Conservation (phyloP, 2,797 vertebrate genomes). For the Hippopotamyrus pictus region DNA sequence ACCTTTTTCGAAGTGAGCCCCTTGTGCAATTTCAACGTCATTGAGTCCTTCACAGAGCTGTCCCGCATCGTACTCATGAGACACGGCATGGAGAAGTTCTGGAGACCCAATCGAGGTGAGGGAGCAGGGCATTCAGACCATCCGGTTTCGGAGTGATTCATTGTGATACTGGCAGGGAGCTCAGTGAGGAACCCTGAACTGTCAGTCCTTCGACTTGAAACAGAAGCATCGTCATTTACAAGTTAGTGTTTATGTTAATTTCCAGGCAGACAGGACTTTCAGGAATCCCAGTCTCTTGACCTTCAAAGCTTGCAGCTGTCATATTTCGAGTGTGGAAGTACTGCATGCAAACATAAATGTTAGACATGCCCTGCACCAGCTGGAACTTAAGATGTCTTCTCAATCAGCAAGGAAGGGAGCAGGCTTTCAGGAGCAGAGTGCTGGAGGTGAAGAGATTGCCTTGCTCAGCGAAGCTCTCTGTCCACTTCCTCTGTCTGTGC, state of each 20-base stretch:
- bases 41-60: slow-evolving; percentile 94
- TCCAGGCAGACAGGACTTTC: background rate
- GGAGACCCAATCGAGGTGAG: slow-evolving; percentile 92
- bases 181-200: background rate
- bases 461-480: slow-evolving; percentile 30
- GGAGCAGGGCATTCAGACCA: background rate
- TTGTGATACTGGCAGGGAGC: background rate
- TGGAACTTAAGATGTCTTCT: background rate
- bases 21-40: slow-evolving; percentile 97
- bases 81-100: slow-evolving; percentile 99
- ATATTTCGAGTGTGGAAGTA: background rate
- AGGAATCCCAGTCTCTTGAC: background rate
- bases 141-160: background rate
- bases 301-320: background rate
- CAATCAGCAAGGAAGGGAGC: background rate
- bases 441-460: background rate
- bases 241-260: background rate
- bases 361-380: background rate
- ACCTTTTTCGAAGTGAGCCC: slow-evolving; percentile 98
- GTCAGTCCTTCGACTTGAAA: background rate
- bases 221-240: background rate
- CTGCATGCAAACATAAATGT: background rate
- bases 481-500: slow-evolving; percentile 23
- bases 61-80: slow-evolving; percentile 97
- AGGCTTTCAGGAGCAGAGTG: background rate